Evolutionary conservation across 2,888 invertebrate genomes (phyloP), one percentile per base, ranked within the genome.

Genomic region (Phlogophora meticulosa): DNA sequence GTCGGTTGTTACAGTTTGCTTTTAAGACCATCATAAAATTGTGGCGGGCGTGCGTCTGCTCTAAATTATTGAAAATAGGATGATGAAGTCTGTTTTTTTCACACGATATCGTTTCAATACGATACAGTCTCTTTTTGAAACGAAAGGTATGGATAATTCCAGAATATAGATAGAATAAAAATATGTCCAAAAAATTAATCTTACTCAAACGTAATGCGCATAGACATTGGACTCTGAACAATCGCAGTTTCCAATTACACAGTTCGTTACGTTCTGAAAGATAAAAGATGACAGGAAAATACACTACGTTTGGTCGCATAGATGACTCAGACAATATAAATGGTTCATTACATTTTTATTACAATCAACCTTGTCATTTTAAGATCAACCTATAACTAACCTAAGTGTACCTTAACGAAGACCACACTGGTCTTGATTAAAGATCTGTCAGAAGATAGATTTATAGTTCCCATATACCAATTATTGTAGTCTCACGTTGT

Each of bases 221-320:
- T 77, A 87, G 85, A 89, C 90, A 87, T 87, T 86, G 85, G 86
- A 85, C 86, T 85, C 85, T 87, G 85, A 87, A 88, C 87, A 86
- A 86, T 87, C 87, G 88, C 86, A 88, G 87, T 86, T 90, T 89
- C 90, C 91, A 91, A 93, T 93, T 93, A 92, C 91, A 92, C 92
- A 92, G 92, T 93, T 92, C 92, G 92, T 93, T 93, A 93, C 91
- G 89, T 90, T 84, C 85, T 81, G 87, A 90, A 90, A 90, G 87
- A 91, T 92, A 92, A 89, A 92, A 92, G 90, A 92, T 90, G 86
- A 88, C 89, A 89, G 86, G 85, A 88, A 91, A 92, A 91, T 90
- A 80, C 85, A 82, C 83, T 79, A 84, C 78, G 84, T 86, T 81
- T 85, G 60, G 69, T 73, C 61, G n/a, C 34, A 40, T 36, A 55